A percentile compares a stretch with the other conserved stretches of the same genome.
Evolutionary conservation across 2,113 vertebrate species (phyloP).

Genomic region (Hemichromis elongatus): DNA sequence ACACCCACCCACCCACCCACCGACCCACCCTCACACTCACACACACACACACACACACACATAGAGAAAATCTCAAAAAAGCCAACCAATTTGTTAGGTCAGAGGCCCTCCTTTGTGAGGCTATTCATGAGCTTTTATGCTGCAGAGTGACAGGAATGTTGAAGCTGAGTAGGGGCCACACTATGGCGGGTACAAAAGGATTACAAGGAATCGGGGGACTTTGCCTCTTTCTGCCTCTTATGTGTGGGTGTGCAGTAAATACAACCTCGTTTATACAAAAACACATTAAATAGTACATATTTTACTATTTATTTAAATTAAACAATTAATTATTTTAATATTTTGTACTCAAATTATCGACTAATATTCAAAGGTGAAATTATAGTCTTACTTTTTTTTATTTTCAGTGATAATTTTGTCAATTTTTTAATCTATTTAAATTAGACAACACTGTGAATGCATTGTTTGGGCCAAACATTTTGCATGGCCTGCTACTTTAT

Average conservation of each 20-base stretch:
- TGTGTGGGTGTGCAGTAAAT: constrained; percentile 20
- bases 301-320: background rate
- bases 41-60: background rate
- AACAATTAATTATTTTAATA: background rate
- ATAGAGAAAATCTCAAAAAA: constrained; percentile 15
- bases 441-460: background rate
- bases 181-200: constrained; percentile 88
- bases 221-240: constrained; percentile 99
- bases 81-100: constrained; percentile 71
- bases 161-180: constrained; percentile 81
- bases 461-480: background rate
- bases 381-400: background rate
- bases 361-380: background rate
- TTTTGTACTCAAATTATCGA: background rate
- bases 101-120: constrained; percentile 67
- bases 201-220: constrained; percentile 99
- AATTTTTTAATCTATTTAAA: background rate
- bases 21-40: background rate
- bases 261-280: background rate
- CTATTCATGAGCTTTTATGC: constrained; percentile 85
- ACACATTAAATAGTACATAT: background rate
- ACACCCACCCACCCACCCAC: background rate
- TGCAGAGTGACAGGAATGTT: constrained; percentile 91
- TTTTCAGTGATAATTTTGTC: background rate
- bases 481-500: background rate